These are phyloP conservation scores for Emydocephalus ijimae DNA, from an alignment of 2,113 vertebrate genomes.

Conservation along the genomic window DNA sequence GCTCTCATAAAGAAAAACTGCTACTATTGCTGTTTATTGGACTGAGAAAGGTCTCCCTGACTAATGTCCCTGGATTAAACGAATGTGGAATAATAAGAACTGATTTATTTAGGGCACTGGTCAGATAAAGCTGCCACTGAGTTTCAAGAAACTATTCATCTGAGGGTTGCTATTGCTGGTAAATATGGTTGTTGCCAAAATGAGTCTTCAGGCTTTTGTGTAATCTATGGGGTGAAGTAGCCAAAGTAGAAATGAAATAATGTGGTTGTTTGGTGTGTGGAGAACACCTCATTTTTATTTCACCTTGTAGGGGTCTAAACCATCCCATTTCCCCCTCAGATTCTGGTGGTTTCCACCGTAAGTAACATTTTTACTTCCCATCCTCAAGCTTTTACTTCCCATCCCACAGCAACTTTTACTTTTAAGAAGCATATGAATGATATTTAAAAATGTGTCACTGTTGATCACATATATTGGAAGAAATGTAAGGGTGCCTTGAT, in stretches of 20 bases:
- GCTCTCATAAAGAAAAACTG: slow-evolving; percentile 85
- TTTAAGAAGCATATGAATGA: slow-evolving; percentile 11
- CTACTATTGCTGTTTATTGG: slow-evolving; percentile 83
- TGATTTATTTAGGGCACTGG: slow-evolving; percentile 82
- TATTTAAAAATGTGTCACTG: slow-evolving; percentile 38
- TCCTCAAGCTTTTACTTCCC: not conserved
- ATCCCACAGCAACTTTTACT: not conserved
- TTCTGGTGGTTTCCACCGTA: slow-evolving; percentile 24
- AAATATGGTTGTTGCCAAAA: slow-evolving; percentile 77
- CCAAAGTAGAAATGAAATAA: slow-evolving; percentile 68
- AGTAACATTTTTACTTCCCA: slow-evolving; percentile 34
- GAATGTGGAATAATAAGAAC: slow-evolving; percentile 85
- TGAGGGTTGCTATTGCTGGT: slow-evolving; percentile 74
- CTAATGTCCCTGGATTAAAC: slow-evolving; percentile 83
- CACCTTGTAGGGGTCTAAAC: slow-evolving; percentile 57
- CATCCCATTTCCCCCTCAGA: slow-evolving; percentile 48
- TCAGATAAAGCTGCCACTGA: slow-evolving; percentile 80
- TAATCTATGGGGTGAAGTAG: slow-evolving; percentile 70
- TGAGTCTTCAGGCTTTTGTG: slow-evolving; percentile 72
- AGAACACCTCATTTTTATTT: slow-evolving; percentile 63
- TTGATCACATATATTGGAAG: slow-evolving; percentile 35
- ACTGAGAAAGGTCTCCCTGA: slow-evolving; percentile 81
- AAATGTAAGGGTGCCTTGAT: not conserved
- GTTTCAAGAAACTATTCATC: slow-evolving; percentile 87
- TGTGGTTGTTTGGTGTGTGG: slow-evolving; percentile 69